Conservation (phyloP, 64 coral and sea anemone genomes). For the Pachyseris speciosa region DNA sequence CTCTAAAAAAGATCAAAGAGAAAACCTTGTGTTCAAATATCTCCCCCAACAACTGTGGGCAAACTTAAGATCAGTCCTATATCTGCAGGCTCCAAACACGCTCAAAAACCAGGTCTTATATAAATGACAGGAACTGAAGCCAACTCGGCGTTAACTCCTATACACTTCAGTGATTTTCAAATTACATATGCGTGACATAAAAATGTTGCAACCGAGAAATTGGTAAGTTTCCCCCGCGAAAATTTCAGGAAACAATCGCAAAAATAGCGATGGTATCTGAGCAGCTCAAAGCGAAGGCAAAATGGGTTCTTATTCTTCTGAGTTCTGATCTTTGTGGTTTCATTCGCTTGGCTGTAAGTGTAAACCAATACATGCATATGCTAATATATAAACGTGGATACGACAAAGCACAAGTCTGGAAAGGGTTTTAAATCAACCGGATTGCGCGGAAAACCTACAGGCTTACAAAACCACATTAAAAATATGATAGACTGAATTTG, state of each 20-base stretch:
- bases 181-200: background rate
- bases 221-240: background rate
- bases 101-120: slow-evolving; percentile 1
- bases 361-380: slow-evolving; percentile 62
- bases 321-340: background rate
- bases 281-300: background rate
- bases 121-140: background rate
- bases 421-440: background rate
- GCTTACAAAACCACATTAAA: too few species aligned
- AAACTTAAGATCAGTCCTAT: background rate
- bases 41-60: background rate
- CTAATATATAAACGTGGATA: background rate
- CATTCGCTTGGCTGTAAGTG: slow-evolving; percentile 66
- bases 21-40: background rate
- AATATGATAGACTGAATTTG: background rate
- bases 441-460: background rate
- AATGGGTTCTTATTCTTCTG: background rate
- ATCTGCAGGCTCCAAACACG: background rate
- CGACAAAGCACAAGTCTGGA: background rate
- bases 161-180: slow-evolving; percentile 38
- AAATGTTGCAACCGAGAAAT: background rate
- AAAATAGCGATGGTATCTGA: background rate
- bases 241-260: background rate
- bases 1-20: background rate
- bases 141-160: background rate